phyloP scores from a whole-genome alignment of 2,888 invertebrate species.

The Microctonus aethiopoides region DNA sequence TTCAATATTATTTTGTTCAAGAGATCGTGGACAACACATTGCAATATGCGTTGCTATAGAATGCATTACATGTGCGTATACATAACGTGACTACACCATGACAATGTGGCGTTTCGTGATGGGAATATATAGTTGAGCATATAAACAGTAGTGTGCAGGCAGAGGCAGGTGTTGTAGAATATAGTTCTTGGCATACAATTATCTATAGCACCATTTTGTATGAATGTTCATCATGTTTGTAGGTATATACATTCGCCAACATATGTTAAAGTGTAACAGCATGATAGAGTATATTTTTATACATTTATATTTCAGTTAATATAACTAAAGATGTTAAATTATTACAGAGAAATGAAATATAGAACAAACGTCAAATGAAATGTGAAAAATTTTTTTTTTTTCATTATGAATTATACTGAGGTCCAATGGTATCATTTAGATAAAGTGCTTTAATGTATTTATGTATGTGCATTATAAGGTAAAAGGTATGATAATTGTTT shows the following conservation, averaged over 20 bases:
- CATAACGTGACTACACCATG: constrained; percentile 6
- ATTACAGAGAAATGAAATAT: too few species aligned
- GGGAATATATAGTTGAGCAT: constrained; percentile 37
- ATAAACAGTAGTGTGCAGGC: constrained; percentile 52
- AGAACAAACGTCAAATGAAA: too few species aligned
- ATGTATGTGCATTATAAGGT: too few species aligned
- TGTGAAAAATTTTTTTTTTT: too few species aligned
- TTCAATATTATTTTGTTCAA: neutral
- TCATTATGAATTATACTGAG: neutral
- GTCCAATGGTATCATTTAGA: neutral
- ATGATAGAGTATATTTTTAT: too few species aligned
- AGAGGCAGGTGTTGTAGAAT: constrained; percentile 1
- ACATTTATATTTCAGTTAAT: too few species aligned
- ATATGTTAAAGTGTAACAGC: neutral
- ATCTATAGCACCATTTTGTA: neutral
- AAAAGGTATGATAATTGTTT: neutral
- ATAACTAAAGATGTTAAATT: too few species aligned
- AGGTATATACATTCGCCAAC: neutral
- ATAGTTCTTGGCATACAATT: neutral
- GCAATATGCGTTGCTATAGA: constrained; percentile 7
- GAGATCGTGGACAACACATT: constrained; percentile 1
- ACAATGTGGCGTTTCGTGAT: constrained; percentile 13
- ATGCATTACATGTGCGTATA: neutral
- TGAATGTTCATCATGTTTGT: neutral
- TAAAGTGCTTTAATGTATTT: neutral